Evolutionary conservation across 2,113 vertebrate genomes (phyloP).

Genomic region (Anhinga rufa): DNA sequence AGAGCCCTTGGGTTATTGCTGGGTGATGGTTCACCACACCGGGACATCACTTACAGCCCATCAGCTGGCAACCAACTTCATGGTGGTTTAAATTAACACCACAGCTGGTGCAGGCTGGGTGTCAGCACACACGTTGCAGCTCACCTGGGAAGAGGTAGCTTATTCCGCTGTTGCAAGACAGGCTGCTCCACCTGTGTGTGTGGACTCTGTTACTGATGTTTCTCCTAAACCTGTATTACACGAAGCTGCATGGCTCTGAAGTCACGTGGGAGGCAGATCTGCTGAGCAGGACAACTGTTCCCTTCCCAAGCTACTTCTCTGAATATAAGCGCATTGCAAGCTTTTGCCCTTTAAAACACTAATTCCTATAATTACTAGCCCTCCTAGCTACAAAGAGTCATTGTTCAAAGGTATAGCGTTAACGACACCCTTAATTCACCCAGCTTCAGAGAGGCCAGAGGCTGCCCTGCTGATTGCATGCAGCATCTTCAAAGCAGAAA

Average conservation of each 20-base stretch:
- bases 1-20: background rate
- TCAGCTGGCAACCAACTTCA: background rate
- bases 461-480: background rate
- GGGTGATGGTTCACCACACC: background rate
- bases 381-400: background rate
- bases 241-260: accelerated
- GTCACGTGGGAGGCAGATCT: background rate
- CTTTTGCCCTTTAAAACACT: background rate
- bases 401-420: background rate
- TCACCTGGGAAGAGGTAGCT: background rate
- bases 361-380: background rate
- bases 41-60: background rate
- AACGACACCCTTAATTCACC: background rate
- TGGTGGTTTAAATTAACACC: too few relatives aligned
- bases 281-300: background rate
- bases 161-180: background rate
- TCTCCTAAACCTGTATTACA: background rate
- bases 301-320: background rate
- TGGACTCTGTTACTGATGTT: background rate
- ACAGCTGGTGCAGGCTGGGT: background rate
- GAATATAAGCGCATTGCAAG: background rate
- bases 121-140: background rate
- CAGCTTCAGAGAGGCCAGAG: background rate
- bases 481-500: background rate
- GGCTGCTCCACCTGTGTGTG: background rate